Evolutionary conservation across 2,888 invertebrate genomes (phyloP).

Genomic region (Agrochola litura): DNA sequence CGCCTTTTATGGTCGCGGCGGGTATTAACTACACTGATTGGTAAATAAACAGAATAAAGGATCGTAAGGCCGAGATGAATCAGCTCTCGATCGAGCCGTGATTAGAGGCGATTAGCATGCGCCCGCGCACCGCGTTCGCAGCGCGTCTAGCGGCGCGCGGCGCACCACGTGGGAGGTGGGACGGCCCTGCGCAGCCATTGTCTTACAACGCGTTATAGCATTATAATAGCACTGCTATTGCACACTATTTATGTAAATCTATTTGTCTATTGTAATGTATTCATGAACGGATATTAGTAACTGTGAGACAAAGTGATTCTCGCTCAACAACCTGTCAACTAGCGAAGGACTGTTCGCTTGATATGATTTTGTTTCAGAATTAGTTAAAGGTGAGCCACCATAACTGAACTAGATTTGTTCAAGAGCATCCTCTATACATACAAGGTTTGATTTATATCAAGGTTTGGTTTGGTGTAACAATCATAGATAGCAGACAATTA

Average conservation of each 20-base stretch:
- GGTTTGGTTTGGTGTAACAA: not conserved
- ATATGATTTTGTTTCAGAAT: constrained; percentile 60
- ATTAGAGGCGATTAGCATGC: constrained; percentile 89
- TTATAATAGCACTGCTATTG: constrained; percentile 87
- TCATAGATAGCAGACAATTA: not conserved
- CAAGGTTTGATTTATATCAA: not conserved
- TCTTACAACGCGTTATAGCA: constrained; percentile 88
- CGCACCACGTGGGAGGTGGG: constrained; percentile 87
- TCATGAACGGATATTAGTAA: constrained; percentile 82
- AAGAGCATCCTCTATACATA: not conserved
- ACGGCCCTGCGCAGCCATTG: constrained; percentile 84
- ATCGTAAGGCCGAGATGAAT: constrained; percentile 85
- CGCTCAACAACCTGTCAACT: constrained; percentile 80
- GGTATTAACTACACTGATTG: constrained; percentile 87
- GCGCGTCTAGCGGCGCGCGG: constrained; percentile 74
- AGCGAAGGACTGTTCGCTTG: constrained; percentile 67
- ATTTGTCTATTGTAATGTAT: constrained; percentile 85
- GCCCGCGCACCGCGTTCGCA: constrained; percentile 73
- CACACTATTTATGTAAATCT: constrained; percentile 89
- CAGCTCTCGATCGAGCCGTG: constrained; percentile 88
- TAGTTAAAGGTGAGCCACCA: constrained; percentile 46
- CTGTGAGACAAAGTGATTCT: constrained; percentile 76
- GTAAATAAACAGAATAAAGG: constrained; percentile 88
- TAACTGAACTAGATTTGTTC: constrained; percentile 37
- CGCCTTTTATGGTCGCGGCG: constrained; percentile 87